Evolutionary conservation across 2,797 vertebrate genomes (phyloP).

Genomic region (Nothura maculosa): DNA sequence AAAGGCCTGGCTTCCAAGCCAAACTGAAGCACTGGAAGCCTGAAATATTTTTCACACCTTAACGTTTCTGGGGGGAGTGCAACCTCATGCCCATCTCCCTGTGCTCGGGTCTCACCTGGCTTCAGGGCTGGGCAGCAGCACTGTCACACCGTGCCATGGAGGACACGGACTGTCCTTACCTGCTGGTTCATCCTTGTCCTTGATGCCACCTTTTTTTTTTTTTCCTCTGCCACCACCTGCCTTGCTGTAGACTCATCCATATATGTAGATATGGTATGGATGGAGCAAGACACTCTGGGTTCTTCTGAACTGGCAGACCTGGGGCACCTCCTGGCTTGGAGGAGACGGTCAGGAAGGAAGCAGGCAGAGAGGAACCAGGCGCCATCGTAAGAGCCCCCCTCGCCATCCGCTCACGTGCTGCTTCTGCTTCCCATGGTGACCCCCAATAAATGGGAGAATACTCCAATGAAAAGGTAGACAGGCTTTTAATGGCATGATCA

Average conservation of each 20-base stretch:
- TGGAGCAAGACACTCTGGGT: too few species aligned
- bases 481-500: slow-evolving; percentile 88
- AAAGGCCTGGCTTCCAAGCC: background rate
- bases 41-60: background rate
- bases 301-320: too few species aligned
- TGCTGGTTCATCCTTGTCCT: too few species aligned
- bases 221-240: too few species aligned
- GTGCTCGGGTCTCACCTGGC: background rate
- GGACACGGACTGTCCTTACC: background rate
- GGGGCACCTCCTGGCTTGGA: too few species aligned
- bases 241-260: too few species aligned
- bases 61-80: too few species aligned
- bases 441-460: slow-evolving; percentile 60
- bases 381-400: background rate
- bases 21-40: background rate
- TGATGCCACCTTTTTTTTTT: too few species aligned
- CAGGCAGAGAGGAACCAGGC: background rate
- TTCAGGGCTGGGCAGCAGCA: background rate
- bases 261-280: too few species aligned
- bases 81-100: background rate
- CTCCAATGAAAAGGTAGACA: slow-evolving; percentile 81
- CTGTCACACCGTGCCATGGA: background rate
- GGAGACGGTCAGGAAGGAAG: background rate
- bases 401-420: background rate
- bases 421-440: background rate